phyloP scores from a whole-genome alignment of 2,797 vertebrate species.

The Semaprochilodus insignis region DNA sequence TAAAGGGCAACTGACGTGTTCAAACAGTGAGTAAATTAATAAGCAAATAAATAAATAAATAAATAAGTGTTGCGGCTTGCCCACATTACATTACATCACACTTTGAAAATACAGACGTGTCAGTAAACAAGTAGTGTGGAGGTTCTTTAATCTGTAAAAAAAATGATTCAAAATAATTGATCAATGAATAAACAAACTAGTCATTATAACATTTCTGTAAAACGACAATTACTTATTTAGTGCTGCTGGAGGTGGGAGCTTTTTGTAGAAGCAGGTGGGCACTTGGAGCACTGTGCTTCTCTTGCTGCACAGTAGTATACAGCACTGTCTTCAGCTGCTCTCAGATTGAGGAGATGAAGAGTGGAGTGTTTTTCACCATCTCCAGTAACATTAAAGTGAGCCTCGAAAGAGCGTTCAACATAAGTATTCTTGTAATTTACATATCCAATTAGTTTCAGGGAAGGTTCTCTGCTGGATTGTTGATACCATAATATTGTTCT shows the following conservation, averaged over 20 bases:
- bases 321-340: constrained; percentile 34
- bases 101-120: too few species aligned
- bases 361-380: constrained; percentile 20
- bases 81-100: too few species aligned
- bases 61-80: too few species aligned
- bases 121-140: too few species aligned
- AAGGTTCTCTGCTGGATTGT: constrained; percentile 10
- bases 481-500: constrained; percentile 38
- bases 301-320: constrained; percentile 39
- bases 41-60: too few species aligned
- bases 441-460: constrained; percentile 41
- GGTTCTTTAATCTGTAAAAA: too few species aligned
- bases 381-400: constrained; percentile 27
- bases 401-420: neutral
- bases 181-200: too few species aligned
- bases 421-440: neutral
- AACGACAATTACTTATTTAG: neutral
- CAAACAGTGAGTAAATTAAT: too few species aligned
- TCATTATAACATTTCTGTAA: too few species aligned
- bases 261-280: neutral
- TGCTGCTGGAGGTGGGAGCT: neutral
- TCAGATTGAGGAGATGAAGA: constrained; percentile 10
- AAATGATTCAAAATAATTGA: too few species aligned
- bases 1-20: too few species aligned
- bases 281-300: constrained; percentile 3